phyloP scores from a whole-genome alignment of 2,888 invertebrate species.

The Lycaena phlaeas region DNA sequence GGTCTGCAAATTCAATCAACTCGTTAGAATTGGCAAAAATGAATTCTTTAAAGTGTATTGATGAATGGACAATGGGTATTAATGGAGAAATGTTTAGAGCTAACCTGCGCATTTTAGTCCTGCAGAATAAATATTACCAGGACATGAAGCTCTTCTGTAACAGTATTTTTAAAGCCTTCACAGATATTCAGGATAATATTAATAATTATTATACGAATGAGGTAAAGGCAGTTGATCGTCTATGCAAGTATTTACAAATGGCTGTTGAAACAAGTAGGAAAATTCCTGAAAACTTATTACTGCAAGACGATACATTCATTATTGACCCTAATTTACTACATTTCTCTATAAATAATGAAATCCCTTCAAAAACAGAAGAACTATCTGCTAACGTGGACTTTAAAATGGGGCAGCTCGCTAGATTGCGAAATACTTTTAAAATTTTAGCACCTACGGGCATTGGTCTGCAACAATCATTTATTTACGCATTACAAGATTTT shows the following conservation, averaged over 20 bases:
- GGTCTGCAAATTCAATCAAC: constrained; percentile 35
- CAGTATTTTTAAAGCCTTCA: constrained; percentile 53
- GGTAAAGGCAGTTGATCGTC: constrained; percentile 58
- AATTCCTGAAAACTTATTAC: constrained; percentile 56
- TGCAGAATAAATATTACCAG: constrained; percentile 47
- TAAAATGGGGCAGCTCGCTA: constrained; percentile 45
- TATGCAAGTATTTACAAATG: constrained; percentile 66
- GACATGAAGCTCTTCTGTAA: constrained; percentile 59
- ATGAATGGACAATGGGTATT: constrained; percentile 73
- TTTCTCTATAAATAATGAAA: constrained; percentile 30
- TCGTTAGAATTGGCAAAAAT: constrained; percentile 46
- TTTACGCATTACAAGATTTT: constrained; percentile 68
- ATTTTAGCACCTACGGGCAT: constrained; percentile 56
- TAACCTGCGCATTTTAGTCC: constrained; percentile 46
- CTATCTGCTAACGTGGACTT: constrained; percentile 36
- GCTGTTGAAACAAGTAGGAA: constrained; percentile 60
- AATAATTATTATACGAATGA: constrained; percentile 56
- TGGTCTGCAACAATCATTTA: constrained; percentile 55
- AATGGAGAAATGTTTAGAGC: constrained; percentile 71
- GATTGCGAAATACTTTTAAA: constrained; percentile 45
- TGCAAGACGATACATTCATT: constrained; percentile 63
- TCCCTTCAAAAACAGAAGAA: constrained; percentile 28
- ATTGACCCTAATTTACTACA: constrained; percentile 59
- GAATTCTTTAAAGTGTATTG: constrained; percentile 54
- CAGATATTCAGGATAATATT: constrained; percentile 52